phyloP scores from a whole-genome alignment of 2,113 vertebrate genomes.

The Aix galericulata region DNA sequence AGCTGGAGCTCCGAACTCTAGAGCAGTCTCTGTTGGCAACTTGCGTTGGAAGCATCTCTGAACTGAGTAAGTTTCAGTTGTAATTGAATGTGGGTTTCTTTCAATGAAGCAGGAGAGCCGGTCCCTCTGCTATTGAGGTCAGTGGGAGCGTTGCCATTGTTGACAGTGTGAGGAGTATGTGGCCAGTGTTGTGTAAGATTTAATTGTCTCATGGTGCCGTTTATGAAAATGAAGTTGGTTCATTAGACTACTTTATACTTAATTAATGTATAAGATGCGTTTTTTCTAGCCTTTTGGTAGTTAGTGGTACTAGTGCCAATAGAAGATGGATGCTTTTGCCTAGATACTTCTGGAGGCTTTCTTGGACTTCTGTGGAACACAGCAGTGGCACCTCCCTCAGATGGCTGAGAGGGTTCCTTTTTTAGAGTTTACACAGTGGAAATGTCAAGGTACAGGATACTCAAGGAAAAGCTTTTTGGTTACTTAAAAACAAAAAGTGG shows the following conservation, averaged over 20 bases:
- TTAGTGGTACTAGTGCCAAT: background rate
- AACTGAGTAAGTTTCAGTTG: conserved; percentile 88
- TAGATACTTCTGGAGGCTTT: background rate
- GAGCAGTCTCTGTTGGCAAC: conserved; percentile 97
- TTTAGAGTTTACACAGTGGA: background rate
- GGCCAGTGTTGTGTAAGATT: background rate
- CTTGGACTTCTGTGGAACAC: background rate
- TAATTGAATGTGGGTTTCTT: rapidly evolving
- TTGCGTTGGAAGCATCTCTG: conserved; percentile 97
- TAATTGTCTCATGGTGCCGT: background rate
- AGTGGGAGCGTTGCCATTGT: background rate
- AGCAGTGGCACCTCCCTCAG: background rate
- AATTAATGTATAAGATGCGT: background rate
- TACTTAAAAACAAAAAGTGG: background rate
- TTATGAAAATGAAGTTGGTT: background rate
- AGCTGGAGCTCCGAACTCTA: conserved; percentile 95
- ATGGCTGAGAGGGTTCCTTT: background rate
- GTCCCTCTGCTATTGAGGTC: background rate
- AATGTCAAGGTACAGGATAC: background rate
- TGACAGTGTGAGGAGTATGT: background rate
- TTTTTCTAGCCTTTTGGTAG: background rate
- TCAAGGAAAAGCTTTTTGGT: background rate
- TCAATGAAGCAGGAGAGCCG: background rate
- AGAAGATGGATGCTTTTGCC: background rate
- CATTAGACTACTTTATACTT: background rate